Evolutionary conservation across 1,140 invertebrate species (phyloP), one percentile per base, ranked within the genome.

Genomic region (Magallana ariakensis): DNA sequence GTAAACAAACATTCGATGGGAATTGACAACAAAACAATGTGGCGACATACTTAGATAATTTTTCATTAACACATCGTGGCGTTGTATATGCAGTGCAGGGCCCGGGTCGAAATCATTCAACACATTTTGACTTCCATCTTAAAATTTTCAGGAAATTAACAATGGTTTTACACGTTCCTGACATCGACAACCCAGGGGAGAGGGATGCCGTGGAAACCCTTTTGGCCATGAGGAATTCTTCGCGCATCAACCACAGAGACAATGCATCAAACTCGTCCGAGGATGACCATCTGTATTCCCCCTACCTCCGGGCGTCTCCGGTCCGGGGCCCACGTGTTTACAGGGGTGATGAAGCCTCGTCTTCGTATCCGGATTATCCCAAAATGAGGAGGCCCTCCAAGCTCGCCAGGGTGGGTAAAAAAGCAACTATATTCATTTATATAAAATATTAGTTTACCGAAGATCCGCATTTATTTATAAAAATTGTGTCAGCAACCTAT

Each of bases 181-280:
- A 75, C 33, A 75, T 75, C 33, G 66, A 75, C 22, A 75, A 90
- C 58, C 58, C 88, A 75, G 88, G 87, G 3, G 91, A 91, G 60
- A 85, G 90, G 84, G 90, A 91, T 55, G 91, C 91, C 11, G 89
- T 92, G 56, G 91, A 92, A 80, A 90, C 90, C 1, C 83, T 92
- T 7, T 26, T 92, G n/a, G 90, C 89, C 22, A 92, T 92, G 53
- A 85, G 91, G 55, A 89, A 87, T 80, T 84, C 87, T 13, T 83
- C 87, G 13, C 87, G 70, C 11, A 84, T 86, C 56, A 85, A 60
- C 58, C 75, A 54, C 16, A 83, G n/a, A 82, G 87, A 89, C 60
- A 87, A 54, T 19, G 84, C 57, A n/a, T 58, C 56, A 56, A 75
- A 75, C 66, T 15, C 80, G 62, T 84, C 86, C 22, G 22, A 26